A percentile compares a stretch with the other conserved stretches of the same genome.
Conservation (phyloP, 2,113 vertebrate genomes). For the Circaetus gallicus region DNA sequence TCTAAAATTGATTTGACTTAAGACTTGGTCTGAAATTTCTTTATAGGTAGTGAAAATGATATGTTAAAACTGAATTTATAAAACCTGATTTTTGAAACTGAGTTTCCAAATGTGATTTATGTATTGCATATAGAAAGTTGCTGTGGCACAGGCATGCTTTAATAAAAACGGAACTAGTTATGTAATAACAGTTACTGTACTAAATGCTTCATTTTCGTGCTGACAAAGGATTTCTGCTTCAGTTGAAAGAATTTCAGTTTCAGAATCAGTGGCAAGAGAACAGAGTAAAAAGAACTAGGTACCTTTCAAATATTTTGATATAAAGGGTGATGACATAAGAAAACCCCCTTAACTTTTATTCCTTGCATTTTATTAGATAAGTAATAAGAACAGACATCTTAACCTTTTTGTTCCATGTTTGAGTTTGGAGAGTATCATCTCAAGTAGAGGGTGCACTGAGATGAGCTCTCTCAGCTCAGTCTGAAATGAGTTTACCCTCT, state of each 20-base stretch:
- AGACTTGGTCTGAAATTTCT: background rate
- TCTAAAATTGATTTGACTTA: background rate
- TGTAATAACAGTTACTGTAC: background rate
- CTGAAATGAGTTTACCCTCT: background rate
- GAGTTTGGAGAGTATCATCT: background rate
- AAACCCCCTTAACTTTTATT: background rate
- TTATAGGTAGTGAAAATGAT: background rate
- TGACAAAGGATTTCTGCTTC: slow-evolving; percentile 28
- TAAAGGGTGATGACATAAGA: background rate
- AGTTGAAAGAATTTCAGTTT: slow-evolving; percentile 2
- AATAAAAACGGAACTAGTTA: background rate
- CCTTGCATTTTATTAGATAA: background rate
- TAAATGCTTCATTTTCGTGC: background rate
- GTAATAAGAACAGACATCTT: background rate
- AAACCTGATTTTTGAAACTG: background rate
- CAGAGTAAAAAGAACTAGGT: background rate
- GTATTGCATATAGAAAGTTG: background rate
- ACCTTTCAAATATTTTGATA: background rate
- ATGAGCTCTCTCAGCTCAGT: background rate
- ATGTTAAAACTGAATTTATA: background rate
- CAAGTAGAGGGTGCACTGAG: background rate
- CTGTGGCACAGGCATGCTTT: background rate
- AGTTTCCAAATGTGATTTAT: slow-evolving; percentile 7
- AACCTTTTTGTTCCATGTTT: background rate
- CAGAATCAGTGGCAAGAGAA: background rate